A percentile compares a stretch with the other conserved stretches of the same genome.
Evolutionary conservation across 1,140 invertebrate species (phyloP).

Genomic region (Drosophila subobscura): DNA sequence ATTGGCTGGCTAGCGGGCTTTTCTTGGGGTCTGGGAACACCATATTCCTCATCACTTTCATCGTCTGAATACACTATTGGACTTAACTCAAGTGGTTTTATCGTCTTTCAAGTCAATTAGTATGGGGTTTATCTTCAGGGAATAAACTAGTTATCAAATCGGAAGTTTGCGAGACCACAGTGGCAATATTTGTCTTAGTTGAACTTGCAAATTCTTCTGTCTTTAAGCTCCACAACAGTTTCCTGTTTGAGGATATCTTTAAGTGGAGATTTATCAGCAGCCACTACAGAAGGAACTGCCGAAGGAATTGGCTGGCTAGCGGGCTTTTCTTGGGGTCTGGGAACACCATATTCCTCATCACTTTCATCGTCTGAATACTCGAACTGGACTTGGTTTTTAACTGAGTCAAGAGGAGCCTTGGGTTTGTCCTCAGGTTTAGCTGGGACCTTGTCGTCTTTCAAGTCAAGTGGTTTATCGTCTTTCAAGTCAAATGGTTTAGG

Average conservation of each 20-base stretch:
- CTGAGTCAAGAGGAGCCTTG: slow-evolving; percentile 2
- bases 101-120: slow-evolving; percentile 8
- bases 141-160: too few species aligned
- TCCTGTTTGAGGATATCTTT: too few species aligned
- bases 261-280: neutral
- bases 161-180: too few species aligned
- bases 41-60: slow-evolving; percentile 25
- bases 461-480: too few species aligned
- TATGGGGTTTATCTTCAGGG: slow-evolving; percentile 3
- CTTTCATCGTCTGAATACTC: slow-evolving; percentile 2
- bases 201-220: too few species aligned
- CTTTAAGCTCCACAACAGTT: too few species aligned
- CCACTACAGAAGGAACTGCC: neutral
- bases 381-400: neutral
- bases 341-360: neutral
- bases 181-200: too few species aligned
- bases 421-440: slow-evolving; percentile 7
- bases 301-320: neutral
- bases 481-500: neutral
- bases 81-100: slow-evolving; percentile 21
- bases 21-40: neutral
- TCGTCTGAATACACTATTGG: slow-evolving; percentile 20
- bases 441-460: too few species aligned
- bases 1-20: neutral
- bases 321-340: slow-evolving; percentile 1